Evolutionary conservation across 2,888 invertebrate species (phyloP), one percentile per base, ranked within the genome.

Genomic region (Coenonympha glycerion): DNA sequence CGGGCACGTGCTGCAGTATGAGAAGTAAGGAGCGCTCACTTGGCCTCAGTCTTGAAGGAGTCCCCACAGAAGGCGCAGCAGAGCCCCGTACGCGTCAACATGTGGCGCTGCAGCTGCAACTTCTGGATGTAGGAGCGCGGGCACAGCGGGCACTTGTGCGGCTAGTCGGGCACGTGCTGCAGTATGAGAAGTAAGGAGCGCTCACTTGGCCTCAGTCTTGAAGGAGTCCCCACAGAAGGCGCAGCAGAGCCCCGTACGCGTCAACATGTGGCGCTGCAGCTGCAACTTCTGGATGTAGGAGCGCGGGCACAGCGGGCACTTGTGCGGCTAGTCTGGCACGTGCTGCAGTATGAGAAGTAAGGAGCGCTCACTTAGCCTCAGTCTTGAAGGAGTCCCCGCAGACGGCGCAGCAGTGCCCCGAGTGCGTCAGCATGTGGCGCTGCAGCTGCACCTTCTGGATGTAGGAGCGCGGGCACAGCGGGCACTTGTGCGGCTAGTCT

Each of bases 71-170:
- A 56, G 16, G 28, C 76, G 68, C 95, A 95, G 15, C 89, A 80
- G 66, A 89, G 92, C 8, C 91, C 91, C 61, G 88, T 89, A 64
- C 95, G 92, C 67, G 92, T 92, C 65, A 92, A 92, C 57, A 93
- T 81, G 69, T 96, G 96, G 4, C 92, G 92, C 58, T 92, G 89
- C 26, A 96, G 80, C 69, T 95, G 95, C 5, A 92, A 90, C 6
- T 92, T 91, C 76, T 94, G 96, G 51, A 96, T 96, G 75, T 95
- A 96, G n/a, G 93, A 90, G 70, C 91, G 92, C 6, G 89, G 90
- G 69, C 96, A 96, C 62, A 89, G 87, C 34, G 87, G 73, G 69
- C 94, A 94, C 64, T 80, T 81, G 71, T 77, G 78, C 2, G 87
- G 87, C 63, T 87, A 87, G 6, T 83, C 69, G 4, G 56, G 33